Percentiles rank a stretch among this genome's conserved stretches.
phyloP scores from a whole-genome alignment of 2,888 invertebrate genomes.

The Terebella lapidaria region DNA sequence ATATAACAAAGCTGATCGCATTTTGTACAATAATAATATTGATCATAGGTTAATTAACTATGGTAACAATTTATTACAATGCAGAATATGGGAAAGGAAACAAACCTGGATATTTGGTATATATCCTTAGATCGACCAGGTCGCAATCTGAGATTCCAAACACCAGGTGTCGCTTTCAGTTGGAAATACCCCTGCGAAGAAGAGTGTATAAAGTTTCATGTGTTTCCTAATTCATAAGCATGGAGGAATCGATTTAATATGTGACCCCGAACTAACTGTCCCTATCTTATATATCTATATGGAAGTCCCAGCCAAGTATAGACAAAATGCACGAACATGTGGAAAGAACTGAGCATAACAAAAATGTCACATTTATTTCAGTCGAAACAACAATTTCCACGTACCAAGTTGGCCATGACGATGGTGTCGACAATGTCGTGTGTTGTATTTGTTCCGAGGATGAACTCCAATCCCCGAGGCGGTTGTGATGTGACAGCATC shows the following conservation, averaged over 20 bases:
- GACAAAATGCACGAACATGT: too few relatives aligned
- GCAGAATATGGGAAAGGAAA: neutral
- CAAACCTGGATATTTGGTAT: conserved; percentile 68
- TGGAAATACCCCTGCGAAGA: conserved; percentile 81
- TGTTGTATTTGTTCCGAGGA: conserved; percentile 70
- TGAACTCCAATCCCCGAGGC: conserved; percentile 96
- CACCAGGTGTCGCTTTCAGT: conserved; percentile 94
- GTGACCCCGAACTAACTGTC: too few relatives aligned
- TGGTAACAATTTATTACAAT: neutral
- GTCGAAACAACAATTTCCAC: too few relatives aligned
- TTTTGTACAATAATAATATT: too few relatives aligned
- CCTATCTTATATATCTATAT: too few relatives aligned
- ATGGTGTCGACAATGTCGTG: conserved; percentile 86
- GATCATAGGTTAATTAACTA: too few relatives aligned
- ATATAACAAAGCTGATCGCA: too few relatives aligned
- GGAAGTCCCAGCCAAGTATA: too few relatives aligned
- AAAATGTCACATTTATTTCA: too few relatives aligned
- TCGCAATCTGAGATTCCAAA: conserved; percentile 82
- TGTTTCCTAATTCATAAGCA: conserved; percentile 98
- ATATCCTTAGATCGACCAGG: conserved; percentile 92
- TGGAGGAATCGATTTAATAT: conserved; percentile 79
- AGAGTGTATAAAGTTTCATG: neutral
- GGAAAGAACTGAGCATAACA: too few relatives aligned
- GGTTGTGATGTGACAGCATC: conserved; percentile 63
- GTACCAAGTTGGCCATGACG: conserved; percentile 88